phyloP scores from a whole-genome alignment of 2,888 invertebrate genomes.

The Phragmatobia fuliginosa region DNA sequence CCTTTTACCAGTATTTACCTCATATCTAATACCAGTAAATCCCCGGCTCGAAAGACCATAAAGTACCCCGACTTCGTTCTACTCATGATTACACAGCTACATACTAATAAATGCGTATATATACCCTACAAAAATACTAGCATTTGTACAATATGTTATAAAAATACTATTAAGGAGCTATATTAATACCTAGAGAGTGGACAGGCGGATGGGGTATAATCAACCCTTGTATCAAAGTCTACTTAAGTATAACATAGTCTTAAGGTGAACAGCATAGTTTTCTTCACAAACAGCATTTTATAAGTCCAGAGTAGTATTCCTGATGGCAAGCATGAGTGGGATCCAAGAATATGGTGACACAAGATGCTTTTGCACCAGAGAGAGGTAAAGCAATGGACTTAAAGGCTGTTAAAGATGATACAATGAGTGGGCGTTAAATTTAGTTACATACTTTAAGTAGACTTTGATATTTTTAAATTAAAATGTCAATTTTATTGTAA shows the following conservation, averaged over 20 bases:
- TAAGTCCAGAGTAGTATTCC: no score
- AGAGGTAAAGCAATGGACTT: background rate
- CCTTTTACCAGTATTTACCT: background rate
- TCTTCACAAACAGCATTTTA: no score
- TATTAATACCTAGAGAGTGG: slow-evolving; percentile 29
- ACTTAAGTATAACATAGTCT: slow-evolving; percentile 8
- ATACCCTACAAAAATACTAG: slow-evolving; percentile 73
- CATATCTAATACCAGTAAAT: background rate
- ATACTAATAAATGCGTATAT: slow-evolving; percentile 69
- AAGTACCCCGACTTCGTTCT: slow-evolving; percentile 25
- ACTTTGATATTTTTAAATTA: slow-evolving; percentile 30
- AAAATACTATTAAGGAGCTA: slow-evolving; percentile 39
- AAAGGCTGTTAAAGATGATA: background rate
- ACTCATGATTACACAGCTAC: slow-evolving; percentile 34
- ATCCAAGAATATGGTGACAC: no score
- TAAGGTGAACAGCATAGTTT: background rate
- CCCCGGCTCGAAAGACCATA: background rate
- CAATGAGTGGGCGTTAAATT: background rate
- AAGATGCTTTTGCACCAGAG: no score
- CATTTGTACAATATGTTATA: slow-evolving; percentile 55
- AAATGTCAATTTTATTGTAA: slow-evolving; percentile 9
- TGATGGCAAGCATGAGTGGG: no score
- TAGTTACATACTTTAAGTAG: slow-evolving; percentile 12
- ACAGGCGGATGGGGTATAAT: slow-evolving; percentile 35
- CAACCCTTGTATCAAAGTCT: slow-evolving; percentile 28